Evolutionary conservation across 2,888 invertebrate species (phyloP).

Genomic region (Slavum lentiscoides): DNA sequence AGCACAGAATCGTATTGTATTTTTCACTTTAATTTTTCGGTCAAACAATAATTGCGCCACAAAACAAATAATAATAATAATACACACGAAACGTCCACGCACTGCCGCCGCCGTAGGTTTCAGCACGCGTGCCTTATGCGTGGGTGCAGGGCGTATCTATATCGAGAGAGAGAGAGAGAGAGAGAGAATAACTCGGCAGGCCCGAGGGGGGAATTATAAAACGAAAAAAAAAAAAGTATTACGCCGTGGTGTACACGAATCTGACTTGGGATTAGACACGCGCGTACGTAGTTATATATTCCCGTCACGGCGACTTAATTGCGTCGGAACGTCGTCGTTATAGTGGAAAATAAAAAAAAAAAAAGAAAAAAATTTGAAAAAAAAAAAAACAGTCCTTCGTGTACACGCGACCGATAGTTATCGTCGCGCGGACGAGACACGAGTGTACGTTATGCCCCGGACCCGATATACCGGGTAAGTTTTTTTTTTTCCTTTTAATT

Average conservation of each 20-base stretch:
- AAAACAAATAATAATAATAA: too few relatives aligned
- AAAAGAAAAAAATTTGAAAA: too few relatives aligned
- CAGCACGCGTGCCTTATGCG: neutral
- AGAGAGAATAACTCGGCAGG: neutral
- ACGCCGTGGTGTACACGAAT: neutral
- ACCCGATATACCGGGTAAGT: neutral
- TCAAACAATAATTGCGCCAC: too few relatives aligned
- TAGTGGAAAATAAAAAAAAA: neutral
- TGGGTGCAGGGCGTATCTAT: conserved; percentile 13
- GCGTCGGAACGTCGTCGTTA: neutral
- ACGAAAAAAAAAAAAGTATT: too few relatives aligned
- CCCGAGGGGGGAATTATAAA: neutral
- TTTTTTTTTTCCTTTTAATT: conserved; percentile 14
- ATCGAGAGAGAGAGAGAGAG: neutral
- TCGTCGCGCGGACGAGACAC: neutral
- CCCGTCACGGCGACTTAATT: conserved; percentile 30
- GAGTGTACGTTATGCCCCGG: too few relatives aligned
- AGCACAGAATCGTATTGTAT: too few relatives aligned
- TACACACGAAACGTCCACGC: too few relatives aligned
- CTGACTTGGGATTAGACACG: conserved; percentile 4
- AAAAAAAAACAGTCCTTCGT: neutral
- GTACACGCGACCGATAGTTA: neutral
- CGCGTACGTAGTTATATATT: neutral
- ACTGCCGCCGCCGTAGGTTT: too few relatives aligned
- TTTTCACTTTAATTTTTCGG: too few relatives aligned